A percentile compares a stretch with the other conserved stretches of the same genome.
phyloP scores from a whole-genome alignment of 2,797 vertebrate species.

The Picus viridis region DNA sequence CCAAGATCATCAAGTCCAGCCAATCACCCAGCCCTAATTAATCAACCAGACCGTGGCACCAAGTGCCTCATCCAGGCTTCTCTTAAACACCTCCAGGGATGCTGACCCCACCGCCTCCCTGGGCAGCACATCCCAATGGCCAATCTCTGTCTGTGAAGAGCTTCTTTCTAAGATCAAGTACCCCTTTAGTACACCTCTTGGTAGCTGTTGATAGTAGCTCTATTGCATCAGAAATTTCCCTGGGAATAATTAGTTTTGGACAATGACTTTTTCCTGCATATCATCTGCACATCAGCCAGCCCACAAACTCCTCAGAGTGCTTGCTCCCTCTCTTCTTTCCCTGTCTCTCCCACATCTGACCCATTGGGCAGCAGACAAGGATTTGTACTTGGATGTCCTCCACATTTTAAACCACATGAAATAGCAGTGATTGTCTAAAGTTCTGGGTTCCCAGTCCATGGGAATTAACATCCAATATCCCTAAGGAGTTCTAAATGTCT shows the following conservation, averaged over 20 bases:
- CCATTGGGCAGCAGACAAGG: neutral
- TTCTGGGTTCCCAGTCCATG: neutral
- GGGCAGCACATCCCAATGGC: too few species aligned
- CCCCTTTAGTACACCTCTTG: neutral
- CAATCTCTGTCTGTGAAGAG: too few species aligned
- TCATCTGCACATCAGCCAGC: neutral
- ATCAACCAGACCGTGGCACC: too few species aligned
- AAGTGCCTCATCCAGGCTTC: too few species aligned
- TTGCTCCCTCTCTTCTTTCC: neutral
- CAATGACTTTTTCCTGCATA: neutral
- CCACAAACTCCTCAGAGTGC: neutral
- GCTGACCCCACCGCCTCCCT: too few species aligned
- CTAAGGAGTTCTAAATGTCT: neutral
- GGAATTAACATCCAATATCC: neutral
- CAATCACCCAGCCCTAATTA: too few species aligned
- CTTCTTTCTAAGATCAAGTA: too few species aligned
- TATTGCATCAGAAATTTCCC: neutral
- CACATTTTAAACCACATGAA: neutral
- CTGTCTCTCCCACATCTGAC: neutral
- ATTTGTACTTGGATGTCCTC: neutral
- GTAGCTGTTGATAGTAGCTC: neutral
- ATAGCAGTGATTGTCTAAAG: neutral
- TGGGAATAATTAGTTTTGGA: neutral
- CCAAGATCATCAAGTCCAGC: too few species aligned
- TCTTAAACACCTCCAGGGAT: too few species aligned